phyloP scores from a whole-genome alignment of 2,797 vertebrate species.

The Ptychobarbus kaznakovi region DNA sequence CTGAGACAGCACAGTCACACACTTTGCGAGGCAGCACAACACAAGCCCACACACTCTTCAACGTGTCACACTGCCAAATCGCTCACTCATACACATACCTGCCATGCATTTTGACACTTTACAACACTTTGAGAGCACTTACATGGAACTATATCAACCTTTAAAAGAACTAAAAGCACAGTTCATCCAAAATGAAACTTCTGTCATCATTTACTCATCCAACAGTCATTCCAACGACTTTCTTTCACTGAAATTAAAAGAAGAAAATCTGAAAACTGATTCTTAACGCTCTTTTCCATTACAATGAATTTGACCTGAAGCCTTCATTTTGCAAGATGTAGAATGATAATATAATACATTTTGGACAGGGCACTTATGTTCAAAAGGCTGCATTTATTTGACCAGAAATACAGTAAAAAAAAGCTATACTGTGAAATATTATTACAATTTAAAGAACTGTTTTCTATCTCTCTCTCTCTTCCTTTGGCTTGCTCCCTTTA shows the following conservation, averaged over 20 bases:
- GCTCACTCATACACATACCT: not conserved
- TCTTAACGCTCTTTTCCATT: not conserved
- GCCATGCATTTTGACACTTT: slow-evolving; percentile 14
- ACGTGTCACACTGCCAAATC: slow-evolving; percentile 34
- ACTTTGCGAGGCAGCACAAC: slow-evolving; percentile 15
- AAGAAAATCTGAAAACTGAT: not conserved
- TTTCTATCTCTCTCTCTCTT: not conserved
- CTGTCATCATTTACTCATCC: slow-evolving; percentile 3
- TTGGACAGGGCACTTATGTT: not conserved
- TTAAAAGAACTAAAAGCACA: slow-evolving; percentile 4
- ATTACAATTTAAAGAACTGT: not conserved
- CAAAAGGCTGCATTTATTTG: not conserved
- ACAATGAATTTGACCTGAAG: not conserved
- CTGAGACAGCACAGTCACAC: slow-evolving; percentile 33
- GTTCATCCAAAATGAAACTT: not conserved
- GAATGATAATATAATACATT: not conserved
- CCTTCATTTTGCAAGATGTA: not conserved
- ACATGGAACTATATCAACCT: not conserved
- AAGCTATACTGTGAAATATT: not conserved
- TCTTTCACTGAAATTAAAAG: not conserved
- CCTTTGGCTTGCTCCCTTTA: no score
- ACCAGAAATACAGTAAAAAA: not conserved
- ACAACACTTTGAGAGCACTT: slow-evolving; percentile 16
- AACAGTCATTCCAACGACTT: not conserved
- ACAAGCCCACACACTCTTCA: slow-evolving; percentile 35